phyloP scores from a whole-genome alignment of 1,140 invertebrate genomes.

The Neelides sp. region DNA sequence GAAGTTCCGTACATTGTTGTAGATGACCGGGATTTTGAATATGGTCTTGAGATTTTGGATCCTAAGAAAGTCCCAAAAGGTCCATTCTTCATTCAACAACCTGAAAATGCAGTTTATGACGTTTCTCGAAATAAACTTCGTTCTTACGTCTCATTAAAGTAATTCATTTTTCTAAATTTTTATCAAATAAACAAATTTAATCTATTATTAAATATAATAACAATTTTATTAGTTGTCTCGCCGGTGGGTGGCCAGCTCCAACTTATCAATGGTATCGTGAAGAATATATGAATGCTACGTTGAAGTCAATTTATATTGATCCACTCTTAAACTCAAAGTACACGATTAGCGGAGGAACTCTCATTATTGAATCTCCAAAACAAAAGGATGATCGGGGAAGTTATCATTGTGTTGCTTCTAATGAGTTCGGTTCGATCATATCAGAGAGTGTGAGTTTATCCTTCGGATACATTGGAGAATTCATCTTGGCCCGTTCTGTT shows the following conservation, averaged over 20 bases:
- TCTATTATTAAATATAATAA: slow-evolving; percentile 1
- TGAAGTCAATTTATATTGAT: slow-evolving; percentile 58
- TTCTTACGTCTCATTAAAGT: slow-evolving; percentile 24
- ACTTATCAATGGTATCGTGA: slow-evolving; percentile 85
- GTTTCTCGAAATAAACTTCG: slow-evolving; percentile 49
- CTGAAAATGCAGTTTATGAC: slow-evolving; percentile 68
- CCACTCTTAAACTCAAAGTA: slow-evolving; percentile 58
- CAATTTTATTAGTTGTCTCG: slow-evolving; percentile 50
- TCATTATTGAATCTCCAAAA: slow-evolving; percentile 78
- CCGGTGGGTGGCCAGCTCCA: slow-evolving; percentile 76
- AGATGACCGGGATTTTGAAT: slow-evolving; percentile 59
- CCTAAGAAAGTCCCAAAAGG: slow-evolving; percentile 66
- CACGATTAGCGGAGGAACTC: slow-evolving; percentile 76
- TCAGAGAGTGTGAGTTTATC: slow-evolving; percentile 74
- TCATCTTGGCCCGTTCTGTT: slow-evolving; percentile 69
- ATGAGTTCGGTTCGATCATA: slow-evolving; percentile 74
- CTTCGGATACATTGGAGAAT: slow-evolving; percentile 84
- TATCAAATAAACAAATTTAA: not conserved
- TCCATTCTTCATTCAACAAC: slow-evolving; percentile 76
- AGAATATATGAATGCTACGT: slow-evolving; percentile 63
- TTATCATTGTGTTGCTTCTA: slow-evolving; percentile 82
- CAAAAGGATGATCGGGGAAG: slow-evolving; percentile 65
- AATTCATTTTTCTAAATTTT: not conserved
- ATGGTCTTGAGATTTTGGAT: slow-evolving; percentile 63
- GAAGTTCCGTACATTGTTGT: slow-evolving; percentile 52